Evolutionary conservation across 2,888 invertebrate species (phyloP), one percentile per base, ranked within the genome.

Genomic region (Oscheius sp.): DNA sequence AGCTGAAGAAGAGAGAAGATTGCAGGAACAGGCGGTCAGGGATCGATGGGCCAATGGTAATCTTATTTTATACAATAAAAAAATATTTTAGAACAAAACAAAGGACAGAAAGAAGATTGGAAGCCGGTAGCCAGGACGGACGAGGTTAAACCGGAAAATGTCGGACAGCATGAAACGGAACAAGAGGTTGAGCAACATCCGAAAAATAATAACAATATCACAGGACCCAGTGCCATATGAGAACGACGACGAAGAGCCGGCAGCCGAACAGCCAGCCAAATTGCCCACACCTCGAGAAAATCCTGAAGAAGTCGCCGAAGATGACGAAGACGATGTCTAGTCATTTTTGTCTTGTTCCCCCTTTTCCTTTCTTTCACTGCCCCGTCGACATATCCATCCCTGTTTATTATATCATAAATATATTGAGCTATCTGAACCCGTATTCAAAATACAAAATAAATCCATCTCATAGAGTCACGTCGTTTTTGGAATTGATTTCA

Each of bases 401-500:
- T 64, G 23, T 64, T 64, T 59, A 35, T 35, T 61, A 35, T 35
- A 41, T 61, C n/a, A 55, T 13, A 55, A 55, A 55, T 13, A 25
- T 18, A 21, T 55, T 55, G 55, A 55, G 55, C 55, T 21, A 2
- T 61, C 9, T 16, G 27, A 45, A 66, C 66, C 66, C 66, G 66
- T 66, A 27, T 18, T 29, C 18, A 9, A 35, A 59, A 21, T 43
- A 21, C 18, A 55, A 61, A 61, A 43, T 35, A n/a, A 56, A 69
- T 41, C 43, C 49, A 61, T 49, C 46, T 61, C 69, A 83, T 13
- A 83, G 74, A n/a, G 76, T 82, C 46, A 86, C 83, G 53, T 86
- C 86, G 75, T 86, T 82, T 52, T 76, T 76, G 25, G 86, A 86
- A 70, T 84, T 84, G 70, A 82, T 84, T 43, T 82, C 81, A 55